These are phyloP conservation scores for Enoplosus armatus DNA, from an alignment of 2,797 vertebrate species.

Conservation along the genomic window DNA sequence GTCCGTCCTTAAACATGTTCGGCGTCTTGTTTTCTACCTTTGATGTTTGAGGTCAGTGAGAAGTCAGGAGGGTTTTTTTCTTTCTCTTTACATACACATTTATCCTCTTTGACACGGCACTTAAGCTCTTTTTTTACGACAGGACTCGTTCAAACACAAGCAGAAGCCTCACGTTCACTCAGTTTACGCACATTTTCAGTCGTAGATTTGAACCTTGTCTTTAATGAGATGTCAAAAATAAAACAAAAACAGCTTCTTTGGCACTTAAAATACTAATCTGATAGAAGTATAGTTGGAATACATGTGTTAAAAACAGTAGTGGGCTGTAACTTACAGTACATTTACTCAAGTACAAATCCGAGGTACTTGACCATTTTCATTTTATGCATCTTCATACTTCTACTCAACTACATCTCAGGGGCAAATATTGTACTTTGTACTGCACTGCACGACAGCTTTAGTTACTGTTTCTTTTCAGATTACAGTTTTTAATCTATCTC, in stretches of 20 bases:
- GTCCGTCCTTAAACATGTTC: background rate
- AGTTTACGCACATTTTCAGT: background rate
- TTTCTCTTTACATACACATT: constrained; percentile 9
- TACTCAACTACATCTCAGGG: too few species aligned
- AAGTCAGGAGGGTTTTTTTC: constrained; percentile 3
- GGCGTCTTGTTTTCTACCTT: background rate
- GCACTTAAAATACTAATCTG: background rate
- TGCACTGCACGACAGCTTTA: too few species aligned
- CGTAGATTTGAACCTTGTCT: background rate
- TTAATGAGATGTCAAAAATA: background rate
- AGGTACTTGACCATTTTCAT: too few species aligned
- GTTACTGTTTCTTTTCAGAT: too few species aligned
- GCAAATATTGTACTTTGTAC: too few species aligned
- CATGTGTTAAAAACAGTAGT: too few species aligned
- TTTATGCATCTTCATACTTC: too few species aligned
- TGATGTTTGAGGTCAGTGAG: constrained; percentile 15
- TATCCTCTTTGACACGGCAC: background rate
- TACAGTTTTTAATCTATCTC: too few species aligned
- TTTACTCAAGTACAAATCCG: too few species aligned
- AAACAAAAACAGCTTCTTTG: background rate
- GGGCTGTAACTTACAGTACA: too few species aligned
- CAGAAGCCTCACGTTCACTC: background rate
- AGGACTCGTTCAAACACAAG: background rate
- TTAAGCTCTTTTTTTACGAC: background rate
- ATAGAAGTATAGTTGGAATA: background rate